Evolutionary conservation across 2,888 invertebrate genomes (phyloP), one percentile per base, ranked within the genome.

Genomic region (Himalopsyche tibetana): DNA sequence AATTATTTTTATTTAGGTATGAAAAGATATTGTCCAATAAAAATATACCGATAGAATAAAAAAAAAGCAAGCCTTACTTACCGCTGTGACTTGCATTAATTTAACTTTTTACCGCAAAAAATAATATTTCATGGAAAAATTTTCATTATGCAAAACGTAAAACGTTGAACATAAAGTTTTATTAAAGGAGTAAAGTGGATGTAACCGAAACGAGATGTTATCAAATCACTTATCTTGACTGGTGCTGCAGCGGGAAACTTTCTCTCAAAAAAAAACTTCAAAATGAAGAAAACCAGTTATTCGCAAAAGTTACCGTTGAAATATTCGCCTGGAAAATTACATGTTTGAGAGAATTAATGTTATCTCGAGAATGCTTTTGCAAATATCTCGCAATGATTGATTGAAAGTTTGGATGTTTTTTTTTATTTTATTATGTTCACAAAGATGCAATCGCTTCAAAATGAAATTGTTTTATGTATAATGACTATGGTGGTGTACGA

Each of bases 181-280:
- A 63, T 63, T 63, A 63, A 63, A 63, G 63, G 63, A 63, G 28
- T 63, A 63, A 63, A 63, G 63, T 63, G 63, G 63, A 63, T 63
- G 63, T 63, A 6, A 63, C 63, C 63, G 28, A 63, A 63, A 63
- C 63, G 28, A 8, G 63, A 63, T 63, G 9, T 63, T 19, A 63
- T 63, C n/a, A 19, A 19, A 63, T 28, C 19, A 63, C 63, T 63
- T 63, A 63, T 63, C 19, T 28, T 9, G 28, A 63, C 19, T 63
- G 63, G 19, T 19, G 15, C 11, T 63, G 63, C 63, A 63, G 11
- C 56, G 8, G 9, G 11, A 63, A 56, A 63, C 63, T 63, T 63
- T 63, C 63, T 63, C 63, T 2, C 2, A 11, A 11, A 19, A 63
- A 63, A 63, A 63, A 28, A 19, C 63, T 63, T 19, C 28, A 63